phyloP scores from a whole-genome alignment of 2,888 invertebrate genomes.

The Mechanitis messenoides region DNA sequence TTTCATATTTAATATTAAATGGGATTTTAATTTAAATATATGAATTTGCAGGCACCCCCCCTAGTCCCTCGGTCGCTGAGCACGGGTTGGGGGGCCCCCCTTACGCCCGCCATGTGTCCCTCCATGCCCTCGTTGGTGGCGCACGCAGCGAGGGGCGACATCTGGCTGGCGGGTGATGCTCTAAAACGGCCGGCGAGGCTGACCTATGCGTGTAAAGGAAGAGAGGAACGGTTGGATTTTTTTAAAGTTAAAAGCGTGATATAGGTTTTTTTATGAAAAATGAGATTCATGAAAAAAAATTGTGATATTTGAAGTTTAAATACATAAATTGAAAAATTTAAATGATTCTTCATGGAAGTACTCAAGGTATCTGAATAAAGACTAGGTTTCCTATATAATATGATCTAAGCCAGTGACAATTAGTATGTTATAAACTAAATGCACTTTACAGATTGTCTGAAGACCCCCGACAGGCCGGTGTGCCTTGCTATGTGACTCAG shows the following conservation, averaged over 20 bases:
- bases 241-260: too few species aligned
- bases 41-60: conserved; percentile 49
- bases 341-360: too few species aligned
- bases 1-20: neutral
- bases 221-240: conserved; percentile 54
- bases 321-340: too few species aligned
- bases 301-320: too few species aligned
- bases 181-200: conserved; percentile 55
- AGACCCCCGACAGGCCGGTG: conserved; percentile 92
- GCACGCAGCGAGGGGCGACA: conserved; percentile 92
- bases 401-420: too few species aligned
- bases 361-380: too few species aligned
- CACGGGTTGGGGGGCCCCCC: conserved; percentile 66
- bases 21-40: neutral
- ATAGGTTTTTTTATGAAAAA: too few species aligned
- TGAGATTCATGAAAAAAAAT: too few species aligned
- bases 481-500: conserved; percentile 98
- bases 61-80: conserved; percentile 60
- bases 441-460: conserved; percentile 76
- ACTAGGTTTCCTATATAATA: too few species aligned
- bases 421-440: too few species aligned
- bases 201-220: conserved; percentile 63
- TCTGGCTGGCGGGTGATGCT: conserved; percentile 86
- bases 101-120: conserved; percentile 80
- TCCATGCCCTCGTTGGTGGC: conserved; percentile 87